Conservation (phyloP, 2,797 vertebrate genomes). For the Tympanoctomys barrerae region DNA sequence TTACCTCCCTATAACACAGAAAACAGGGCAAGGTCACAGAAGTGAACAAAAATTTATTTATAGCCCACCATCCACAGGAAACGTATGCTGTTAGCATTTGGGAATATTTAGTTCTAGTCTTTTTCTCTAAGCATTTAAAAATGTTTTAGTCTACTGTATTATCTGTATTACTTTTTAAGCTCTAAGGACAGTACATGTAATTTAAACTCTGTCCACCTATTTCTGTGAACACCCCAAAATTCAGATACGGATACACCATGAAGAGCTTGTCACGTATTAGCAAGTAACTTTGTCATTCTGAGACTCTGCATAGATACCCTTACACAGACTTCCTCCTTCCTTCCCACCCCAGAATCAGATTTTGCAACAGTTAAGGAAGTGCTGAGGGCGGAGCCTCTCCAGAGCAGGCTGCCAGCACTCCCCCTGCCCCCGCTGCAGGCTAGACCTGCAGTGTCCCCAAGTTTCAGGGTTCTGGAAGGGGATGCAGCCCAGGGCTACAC, state of each 20-base stretch:
- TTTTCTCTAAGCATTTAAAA: neutral
- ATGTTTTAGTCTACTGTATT: neutral
- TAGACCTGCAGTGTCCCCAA: neutral
- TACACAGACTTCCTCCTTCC: neutral
- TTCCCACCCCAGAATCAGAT: no score
- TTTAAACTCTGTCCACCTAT: neutral
- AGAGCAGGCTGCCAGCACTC: conserved; percentile 19
- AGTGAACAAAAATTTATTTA: neutral
- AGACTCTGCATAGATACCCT: conserved; percentile 5
- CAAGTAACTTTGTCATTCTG: conserved; percentile 28
- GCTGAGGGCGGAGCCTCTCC: neutral
- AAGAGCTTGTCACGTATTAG: neutral
- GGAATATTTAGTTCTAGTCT: neutral
- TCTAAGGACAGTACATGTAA: neutral
- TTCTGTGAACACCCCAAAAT: neutral
- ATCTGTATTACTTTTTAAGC: neutral
- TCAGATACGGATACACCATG: neutral
- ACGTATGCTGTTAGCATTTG: conserved; percentile 28
- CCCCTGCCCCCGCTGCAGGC: neutral
- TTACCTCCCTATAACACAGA: neutral
- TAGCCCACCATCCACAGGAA: neutral
- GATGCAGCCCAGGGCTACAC: neutral
- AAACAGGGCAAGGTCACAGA: neutral
- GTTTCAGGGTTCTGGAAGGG: neutral
- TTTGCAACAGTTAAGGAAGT: conserved; percentile 21